Base-by-base conservation (phyloP, 2,113 vertebrate genomes). In the Petaurus breviceps region DNA sequence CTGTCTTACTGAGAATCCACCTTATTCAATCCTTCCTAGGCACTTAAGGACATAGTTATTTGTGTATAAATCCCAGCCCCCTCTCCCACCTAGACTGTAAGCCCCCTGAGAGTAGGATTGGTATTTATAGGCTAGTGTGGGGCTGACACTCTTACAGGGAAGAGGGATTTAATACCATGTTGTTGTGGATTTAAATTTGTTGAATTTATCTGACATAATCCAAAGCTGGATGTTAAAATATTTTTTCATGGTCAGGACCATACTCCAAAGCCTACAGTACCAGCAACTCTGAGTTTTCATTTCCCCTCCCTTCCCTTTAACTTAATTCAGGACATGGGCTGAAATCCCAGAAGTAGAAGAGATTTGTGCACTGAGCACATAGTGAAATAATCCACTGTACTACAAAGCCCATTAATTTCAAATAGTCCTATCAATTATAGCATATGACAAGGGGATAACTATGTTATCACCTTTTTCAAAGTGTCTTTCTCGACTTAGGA, bases 351-450 rank as follows among this genome's bases (percentile, higher is more conserved):
- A 96, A 93, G 95, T 84, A 61, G 92, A 95, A 96, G 84, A 95
- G 68, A 95, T 97, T 98, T 98, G 97, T 95, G 22, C 51, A 93
- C 96, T 92, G 26, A 95, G 92, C 68, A 90, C 91, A 97, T 89
- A 96, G 52, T 96, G 31, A 55, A 97, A 97, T 98, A 97, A 98
- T 98, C 93, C 93, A 95, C 91, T 97, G 91, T 26, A 96, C 91
- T 95, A 28, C 28, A n/a, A 98, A 98, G 97, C 89, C 96, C 95
- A 98, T 98, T 98, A 98, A 98, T 98, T 98, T 98, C 97, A 94
- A 98, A 98, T 94, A 95, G n/a, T 50, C 16, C 90, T 95, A 97
- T 98, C 95, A 98, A 95, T 97, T 98, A 61, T 50, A 89, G 11
- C 49, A 43, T 54, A 91, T 96, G 96, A 52, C 96, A 97, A 24